These are phyloP conservation scores for Coreoperca whiteheadi DNA, from an alignment of 2,113 vertebrate species.

Conservation along the genomic window DNA sequence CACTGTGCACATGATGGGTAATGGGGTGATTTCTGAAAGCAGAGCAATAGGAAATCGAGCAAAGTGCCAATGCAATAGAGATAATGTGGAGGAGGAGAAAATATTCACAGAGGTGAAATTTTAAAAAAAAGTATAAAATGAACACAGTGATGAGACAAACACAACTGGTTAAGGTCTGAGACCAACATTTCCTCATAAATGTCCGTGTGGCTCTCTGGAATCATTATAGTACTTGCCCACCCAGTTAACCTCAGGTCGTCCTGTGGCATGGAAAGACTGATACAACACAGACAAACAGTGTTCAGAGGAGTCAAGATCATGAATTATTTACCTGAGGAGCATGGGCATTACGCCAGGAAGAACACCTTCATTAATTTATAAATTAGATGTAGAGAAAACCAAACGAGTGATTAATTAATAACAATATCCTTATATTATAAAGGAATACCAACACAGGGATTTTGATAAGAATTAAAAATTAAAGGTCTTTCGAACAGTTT, in stretches of 20 bases:
- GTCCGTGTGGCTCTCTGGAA: background rate
- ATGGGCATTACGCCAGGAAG: constrained; percentile 57
- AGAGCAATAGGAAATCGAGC: background rate
- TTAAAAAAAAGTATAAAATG: constrained; percentile 7
- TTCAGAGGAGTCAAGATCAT: constrained; percentile 60
- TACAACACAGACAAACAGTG: constrained; percentile 55
- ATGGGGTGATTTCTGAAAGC: background rate
- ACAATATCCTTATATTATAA: constrained; percentile 35
- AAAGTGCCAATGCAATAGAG: background rate
- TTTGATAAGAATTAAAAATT: constrained; percentile 13
- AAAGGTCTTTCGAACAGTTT: constrained; percentile 14
- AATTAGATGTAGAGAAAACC: constrained; percentile 38
- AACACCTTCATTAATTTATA: constrained; percentile 58
- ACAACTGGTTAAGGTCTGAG: background rate
- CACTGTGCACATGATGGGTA: background rate
- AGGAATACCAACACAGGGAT: constrained; percentile 14
- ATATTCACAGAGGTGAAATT: background rate
- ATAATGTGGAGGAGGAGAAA: constrained; percentile 2
- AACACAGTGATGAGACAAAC: constrained; percentile 6
- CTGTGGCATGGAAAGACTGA: constrained; percentile 53
- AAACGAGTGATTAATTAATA: constrained; percentile 30
- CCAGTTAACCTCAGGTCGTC: constrained; percentile 1
- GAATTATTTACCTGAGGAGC: constrained; percentile 71
- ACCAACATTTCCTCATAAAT: constrained; percentile 17
- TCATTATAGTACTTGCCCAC: background rate